Conservation (phyloP, 2,797 vertebrate species). For the Phoxinus dragarum region DNA sequence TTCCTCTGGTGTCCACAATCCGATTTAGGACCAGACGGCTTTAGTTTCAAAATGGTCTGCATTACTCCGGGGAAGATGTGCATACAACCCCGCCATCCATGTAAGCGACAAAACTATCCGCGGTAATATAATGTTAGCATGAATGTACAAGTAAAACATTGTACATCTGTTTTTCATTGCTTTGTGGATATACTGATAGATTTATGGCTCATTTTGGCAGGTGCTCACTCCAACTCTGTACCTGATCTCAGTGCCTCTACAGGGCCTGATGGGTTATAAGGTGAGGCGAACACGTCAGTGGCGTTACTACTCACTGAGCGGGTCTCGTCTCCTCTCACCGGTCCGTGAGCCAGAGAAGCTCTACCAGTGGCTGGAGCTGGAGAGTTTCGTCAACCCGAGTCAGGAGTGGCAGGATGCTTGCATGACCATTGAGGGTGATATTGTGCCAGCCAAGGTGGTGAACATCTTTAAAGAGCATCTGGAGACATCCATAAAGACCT, state of each 20-base stretch:
- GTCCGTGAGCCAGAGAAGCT: slow-evolving; percentile 81
- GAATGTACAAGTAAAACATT: neutral
- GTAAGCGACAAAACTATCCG: slow-evolving; percentile 61
- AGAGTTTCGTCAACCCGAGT: slow-evolving; percentile 80
- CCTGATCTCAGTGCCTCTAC: slow-evolving; percentile 79
- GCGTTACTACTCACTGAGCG: slow-evolving; percentile 80
- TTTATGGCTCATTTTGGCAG: slow-evolving; percentile 41
- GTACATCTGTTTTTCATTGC: neutral
- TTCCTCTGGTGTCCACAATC: slow-evolving; percentile 46
- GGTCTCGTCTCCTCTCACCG: slow-evolving; percentile 77
- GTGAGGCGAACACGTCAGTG: slow-evolving; percentile 73
- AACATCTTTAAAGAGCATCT: slow-evolving; percentile 79
- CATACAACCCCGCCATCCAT: slow-evolving; percentile 76
- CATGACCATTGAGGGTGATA: slow-evolving; percentile 81
- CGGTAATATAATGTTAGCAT: neutral
- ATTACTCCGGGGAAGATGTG: slow-evolving; percentile 68
- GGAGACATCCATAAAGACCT: slow-evolving; percentile 76
- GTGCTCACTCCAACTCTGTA: slow-evolving; percentile 72
- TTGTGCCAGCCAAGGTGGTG: slow-evolving; percentile 83
- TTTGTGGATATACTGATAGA: slow-evolving; percentile 12
- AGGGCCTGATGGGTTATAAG: slow-evolving; percentile 80
- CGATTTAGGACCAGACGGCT: slow-evolving; percentile 73
- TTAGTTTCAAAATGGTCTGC: slow-evolving; percentile 75
- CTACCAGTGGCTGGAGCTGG: slow-evolving; percentile 83
- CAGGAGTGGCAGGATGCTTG: slow-evolving; percentile 82